Conservation (phyloP, 2,113 vertebrate genomes). For the Syngnathus typhle region DNA sequence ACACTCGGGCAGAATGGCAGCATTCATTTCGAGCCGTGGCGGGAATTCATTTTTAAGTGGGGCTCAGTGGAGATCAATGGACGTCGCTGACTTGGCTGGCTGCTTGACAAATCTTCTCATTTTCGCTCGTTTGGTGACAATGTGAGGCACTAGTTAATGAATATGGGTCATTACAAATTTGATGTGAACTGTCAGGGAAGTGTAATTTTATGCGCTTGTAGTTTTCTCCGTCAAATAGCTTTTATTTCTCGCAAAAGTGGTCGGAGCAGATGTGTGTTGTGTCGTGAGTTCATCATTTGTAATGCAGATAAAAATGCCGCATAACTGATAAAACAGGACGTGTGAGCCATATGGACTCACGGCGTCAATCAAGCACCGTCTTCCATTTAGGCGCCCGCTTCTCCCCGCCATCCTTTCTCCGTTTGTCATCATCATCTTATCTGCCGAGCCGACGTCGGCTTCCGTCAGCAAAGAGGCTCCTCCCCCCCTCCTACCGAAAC, state of each 20-base stretch:
- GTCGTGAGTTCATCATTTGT: not conserved
- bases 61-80: not conserved
- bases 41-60: not conserved
- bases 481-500: slow-evolving; percentile 55
- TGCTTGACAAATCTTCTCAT: not conserved
- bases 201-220: no score
- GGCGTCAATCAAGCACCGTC: not conserved
- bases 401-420: not conserved
- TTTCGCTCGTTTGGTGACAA: not conserved
- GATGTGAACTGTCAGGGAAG: no score
- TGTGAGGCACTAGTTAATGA: not conserved
- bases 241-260: no score
- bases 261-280: not conserved
- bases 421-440: slow-evolving; percentile 30
- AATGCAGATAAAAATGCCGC: not conserved
- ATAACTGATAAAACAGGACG: not conserved
- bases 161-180: not conserved
- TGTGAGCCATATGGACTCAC: not conserved
- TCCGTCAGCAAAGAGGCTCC: slow-evolving; percentile 50
- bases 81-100: not conserved
- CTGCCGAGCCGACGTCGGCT: slow-evolving; percentile 33
- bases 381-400: not conserved
- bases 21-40: not conserved
- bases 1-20: not conserved
- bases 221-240: no score